These are phyloP conservation scores for Listrodromus nycthemerus DNA, from an alignment of 2,888 invertebrate species.

Conservation along the genomic window DNA sequence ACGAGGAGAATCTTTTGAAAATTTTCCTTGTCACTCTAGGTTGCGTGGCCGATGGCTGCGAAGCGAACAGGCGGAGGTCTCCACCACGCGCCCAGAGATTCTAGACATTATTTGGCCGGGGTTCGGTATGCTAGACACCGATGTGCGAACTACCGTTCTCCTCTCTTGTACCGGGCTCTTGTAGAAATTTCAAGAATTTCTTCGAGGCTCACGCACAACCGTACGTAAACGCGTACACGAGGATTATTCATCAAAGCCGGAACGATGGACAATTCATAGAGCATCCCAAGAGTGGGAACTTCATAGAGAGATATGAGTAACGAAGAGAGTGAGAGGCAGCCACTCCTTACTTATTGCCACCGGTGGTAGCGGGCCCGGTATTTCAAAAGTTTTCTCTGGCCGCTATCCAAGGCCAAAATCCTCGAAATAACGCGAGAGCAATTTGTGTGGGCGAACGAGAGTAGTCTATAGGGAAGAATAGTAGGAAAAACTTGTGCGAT, in stretches of 20 bases:
- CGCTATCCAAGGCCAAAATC: conserved; percentile 80
- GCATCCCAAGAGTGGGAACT: background rate
- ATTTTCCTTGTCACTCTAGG: conserved; percentile 25
- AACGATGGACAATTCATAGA: conserved; percentile 19
- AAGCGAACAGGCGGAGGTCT: background rate
- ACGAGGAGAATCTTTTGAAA: conserved; percentile 32
- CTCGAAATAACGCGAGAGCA: conserved; percentile 81
- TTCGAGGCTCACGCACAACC: background rate
- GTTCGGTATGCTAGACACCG: conserved; percentile 29
- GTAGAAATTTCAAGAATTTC: conserved; percentile 26
- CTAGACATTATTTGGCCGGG: conserved; percentile 49
- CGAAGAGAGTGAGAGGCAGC: conserved; percentile 61
- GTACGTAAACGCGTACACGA: background rate
- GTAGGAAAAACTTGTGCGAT: conserved; percentile 15
- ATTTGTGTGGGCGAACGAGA: conserved; percentile 78
- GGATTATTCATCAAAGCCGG: conserved; percentile 5
- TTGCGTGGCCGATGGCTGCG: conserved; percentile 34
- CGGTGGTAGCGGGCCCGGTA: conserved; percentile 71
- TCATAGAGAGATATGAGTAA: conserved; percentile 6
- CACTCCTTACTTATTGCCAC: conserved; percentile 25
- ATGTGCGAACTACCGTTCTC: background rate
- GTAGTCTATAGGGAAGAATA: conserved; percentile 36
- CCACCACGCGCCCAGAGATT: conserved; percentile 18
- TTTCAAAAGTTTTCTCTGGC: conserved; percentile 82
- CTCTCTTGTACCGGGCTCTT: conserved; percentile 5